These are phyloP conservation scores for Leuciscus waleckii DNA, from an alignment of 2,797 vertebrate species.

Conservation along the genomic window DNA sequence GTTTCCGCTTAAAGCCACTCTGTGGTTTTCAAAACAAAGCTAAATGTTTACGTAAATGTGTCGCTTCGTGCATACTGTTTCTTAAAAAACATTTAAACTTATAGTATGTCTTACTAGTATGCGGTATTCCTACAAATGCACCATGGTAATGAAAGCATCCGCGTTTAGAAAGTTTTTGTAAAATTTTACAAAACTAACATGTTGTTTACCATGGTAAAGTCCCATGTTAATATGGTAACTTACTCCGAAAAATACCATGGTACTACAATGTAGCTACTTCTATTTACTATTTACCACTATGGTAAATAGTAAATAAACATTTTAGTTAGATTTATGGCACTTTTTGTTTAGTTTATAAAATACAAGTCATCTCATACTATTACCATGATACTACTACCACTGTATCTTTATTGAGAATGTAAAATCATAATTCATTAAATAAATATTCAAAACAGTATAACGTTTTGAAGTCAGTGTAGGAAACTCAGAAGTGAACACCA, in stretches of 20 bases:
- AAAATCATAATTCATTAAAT: neutral
- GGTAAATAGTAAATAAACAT: too few species aligned
- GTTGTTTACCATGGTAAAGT: neutral
- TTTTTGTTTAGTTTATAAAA: neutral
- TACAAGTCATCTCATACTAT: neutral
- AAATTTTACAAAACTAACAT: too few species aligned
- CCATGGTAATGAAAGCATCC: neutral
- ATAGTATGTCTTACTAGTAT: neutral
- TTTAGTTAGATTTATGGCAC: neutral
- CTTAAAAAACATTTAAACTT: neutral
- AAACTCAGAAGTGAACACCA: too few species aligned
- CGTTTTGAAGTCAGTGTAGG: neutral
- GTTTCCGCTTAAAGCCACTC: neutral
- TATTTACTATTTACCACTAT: too few species aligned
- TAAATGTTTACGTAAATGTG: neutral
- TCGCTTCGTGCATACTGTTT: neutral
- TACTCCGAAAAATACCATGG: neutral
- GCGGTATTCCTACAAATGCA: neutral
- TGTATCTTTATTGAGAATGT: neutral
- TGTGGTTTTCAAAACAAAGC: neutral
- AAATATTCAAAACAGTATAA: neutral
- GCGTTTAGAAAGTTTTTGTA: too few species aligned
- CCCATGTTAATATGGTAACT: neutral
- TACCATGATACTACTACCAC: neutral
- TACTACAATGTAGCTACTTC: neutral